Evolutionary conservation across 2,797 vertebrate species (phyloP).

Genomic region (Enteromius unitaeniatus): DNA sequence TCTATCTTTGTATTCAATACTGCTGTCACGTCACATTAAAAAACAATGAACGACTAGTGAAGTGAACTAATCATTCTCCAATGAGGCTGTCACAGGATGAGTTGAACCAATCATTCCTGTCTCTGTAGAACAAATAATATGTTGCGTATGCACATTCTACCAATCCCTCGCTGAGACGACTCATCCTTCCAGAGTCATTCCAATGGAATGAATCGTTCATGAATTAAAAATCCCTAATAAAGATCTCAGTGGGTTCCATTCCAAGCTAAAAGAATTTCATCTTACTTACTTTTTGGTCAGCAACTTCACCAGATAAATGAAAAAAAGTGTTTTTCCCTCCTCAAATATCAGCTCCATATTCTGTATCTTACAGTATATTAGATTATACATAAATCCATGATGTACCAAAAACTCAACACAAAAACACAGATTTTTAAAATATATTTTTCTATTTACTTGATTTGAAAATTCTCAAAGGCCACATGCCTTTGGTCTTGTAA

Average conservation of each 20-base stretch:
- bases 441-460: background rate
- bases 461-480: background rate
- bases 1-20: background rate
- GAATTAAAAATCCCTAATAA: background rate
- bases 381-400: background rate
- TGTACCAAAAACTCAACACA: background rate
- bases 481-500: background rate
- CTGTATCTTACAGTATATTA: background rate
- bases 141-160: background rate
- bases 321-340: background rate
- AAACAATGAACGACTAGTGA: background rate
- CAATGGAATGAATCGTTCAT: background rate
- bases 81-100: background rate
- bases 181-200: background rate
- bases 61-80: background rate
- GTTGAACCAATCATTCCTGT: background rate
- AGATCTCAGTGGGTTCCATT: background rate
- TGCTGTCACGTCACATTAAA: background rate
- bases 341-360: background rate
- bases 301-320: background rate
- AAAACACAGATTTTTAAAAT: background rate
- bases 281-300: background rate
- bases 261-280: background rate
- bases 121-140: background rate
- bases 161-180: background rate